These are phyloP conservation scores for Drosophila yakuba DNA, from an alignment of 1,140 invertebrate species.

Conservation along the genomic window DNA sequence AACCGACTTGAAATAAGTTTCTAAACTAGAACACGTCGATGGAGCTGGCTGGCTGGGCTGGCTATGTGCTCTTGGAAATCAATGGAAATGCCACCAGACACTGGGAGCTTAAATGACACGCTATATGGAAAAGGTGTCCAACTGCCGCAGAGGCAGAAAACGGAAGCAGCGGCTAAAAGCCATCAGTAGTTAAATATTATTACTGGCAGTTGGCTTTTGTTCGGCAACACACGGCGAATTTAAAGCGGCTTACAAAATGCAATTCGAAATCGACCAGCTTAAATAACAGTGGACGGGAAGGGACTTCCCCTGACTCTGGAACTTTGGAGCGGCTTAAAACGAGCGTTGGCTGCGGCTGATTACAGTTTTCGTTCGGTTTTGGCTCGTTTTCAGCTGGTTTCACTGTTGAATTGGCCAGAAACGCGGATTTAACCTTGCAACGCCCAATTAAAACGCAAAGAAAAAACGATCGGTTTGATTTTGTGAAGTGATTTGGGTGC, in stretches of 20 bases:
- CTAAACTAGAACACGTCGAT: conserved; percentile 39
- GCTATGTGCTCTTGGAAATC: conserved; percentile 29
- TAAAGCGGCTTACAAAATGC: conserved; percentile 39
- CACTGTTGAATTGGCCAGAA: conserved; percentile 14
- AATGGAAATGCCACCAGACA: conserved; percentile 21
- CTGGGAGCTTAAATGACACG: conserved; percentile 7
- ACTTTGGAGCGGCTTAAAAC: conserved; percentile 22
- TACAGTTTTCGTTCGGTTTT: conserved; percentile 8
- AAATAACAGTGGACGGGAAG: conserved; percentile 2
- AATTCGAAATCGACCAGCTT: conserved; percentile 46
- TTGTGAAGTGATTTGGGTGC: conserved; percentile 4
- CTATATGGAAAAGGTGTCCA: conserved; percentile 20
- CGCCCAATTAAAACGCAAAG: conserved; percentile 16
- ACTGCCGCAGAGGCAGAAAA: not conserved
- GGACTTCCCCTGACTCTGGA: conserved; percentile 7
- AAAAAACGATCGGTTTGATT: conserved; percentile 25
- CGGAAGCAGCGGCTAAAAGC: not conserved
- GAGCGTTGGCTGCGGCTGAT: conserved; percentile 17
- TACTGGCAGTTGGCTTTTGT: conserved; percentile 23
- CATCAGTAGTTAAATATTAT: conserved; percentile 23
- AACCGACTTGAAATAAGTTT: conserved; percentile 43
- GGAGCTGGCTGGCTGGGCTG: not conserved
- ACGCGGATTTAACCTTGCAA: conserved; percentile 29
- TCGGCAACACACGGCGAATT: conserved; percentile 26
- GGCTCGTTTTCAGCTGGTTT: conserved; percentile 14